phyloP scores from a whole-genome alignment of 2,797 vertebrate species.

The Falco columbarius region DNA sequence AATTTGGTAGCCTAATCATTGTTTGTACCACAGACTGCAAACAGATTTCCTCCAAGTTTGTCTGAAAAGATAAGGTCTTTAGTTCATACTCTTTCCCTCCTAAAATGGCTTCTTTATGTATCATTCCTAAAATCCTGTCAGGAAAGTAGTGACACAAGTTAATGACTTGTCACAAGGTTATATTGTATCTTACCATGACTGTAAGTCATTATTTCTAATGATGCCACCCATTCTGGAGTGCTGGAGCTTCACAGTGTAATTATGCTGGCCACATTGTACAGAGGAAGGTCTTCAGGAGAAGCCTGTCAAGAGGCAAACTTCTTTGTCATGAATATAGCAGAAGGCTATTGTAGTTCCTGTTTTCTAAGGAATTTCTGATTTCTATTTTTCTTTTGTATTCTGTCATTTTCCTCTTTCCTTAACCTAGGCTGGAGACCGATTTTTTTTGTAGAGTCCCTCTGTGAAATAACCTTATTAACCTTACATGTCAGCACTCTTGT shows the following conservation, averaged over 20 bases:
- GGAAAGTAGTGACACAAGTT: not conserved
- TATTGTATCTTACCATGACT: not conserved
- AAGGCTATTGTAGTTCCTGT: not conserved
- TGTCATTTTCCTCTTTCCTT: not conserved
- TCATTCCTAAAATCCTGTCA: not conserved
- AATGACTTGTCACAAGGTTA: slow-evolving; percentile 4
- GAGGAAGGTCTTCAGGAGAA: not conserved
- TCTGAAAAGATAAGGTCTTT: not conserved
- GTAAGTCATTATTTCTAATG: not conserved
- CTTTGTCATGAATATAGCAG: not conserved
- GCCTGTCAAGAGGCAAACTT: not conserved
- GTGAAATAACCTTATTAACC: not conserved
- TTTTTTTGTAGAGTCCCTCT: not conserved
- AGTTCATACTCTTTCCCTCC: not conserved
- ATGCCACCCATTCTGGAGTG: not conserved
- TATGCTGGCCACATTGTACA: not conserved
- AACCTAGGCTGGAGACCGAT: not conserved
- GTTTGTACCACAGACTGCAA: not conserved
- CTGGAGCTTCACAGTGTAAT: not conserved
- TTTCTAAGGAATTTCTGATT: not conserved
- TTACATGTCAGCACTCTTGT: not conserved
- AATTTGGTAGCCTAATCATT: not conserved
- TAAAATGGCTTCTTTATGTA: not conserved
- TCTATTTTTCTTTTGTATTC: not conserved
- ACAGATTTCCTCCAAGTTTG: not conserved